These are phyloP conservation scores for Tauraco erythrolophus DNA, from an alignment of 2,113 vertebrate species.

Conservation along the genomic window DNA sequence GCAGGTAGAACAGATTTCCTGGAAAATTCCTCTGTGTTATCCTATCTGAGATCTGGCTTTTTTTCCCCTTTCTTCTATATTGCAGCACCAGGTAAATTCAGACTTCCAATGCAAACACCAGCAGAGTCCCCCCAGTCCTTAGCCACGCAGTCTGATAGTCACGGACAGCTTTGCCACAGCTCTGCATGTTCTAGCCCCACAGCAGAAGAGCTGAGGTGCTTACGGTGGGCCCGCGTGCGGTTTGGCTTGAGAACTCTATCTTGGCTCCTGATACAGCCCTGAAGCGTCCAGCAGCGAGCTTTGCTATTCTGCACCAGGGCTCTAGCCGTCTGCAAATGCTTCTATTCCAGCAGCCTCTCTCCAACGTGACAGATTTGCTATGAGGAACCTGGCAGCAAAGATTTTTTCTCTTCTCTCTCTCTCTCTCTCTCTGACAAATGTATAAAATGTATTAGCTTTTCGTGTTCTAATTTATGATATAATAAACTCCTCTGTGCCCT, in stretches of 20 bases:
- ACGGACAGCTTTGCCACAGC: background rate
- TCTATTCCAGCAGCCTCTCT: slow-evolving; percentile 44
- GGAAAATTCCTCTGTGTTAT: background rate
- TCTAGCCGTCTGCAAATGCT: slow-evolving; percentile 55
- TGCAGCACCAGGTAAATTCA: background rate
- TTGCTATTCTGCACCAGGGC: slow-evolving; percentile 38
- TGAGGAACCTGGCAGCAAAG: slow-evolving; percentile 40
- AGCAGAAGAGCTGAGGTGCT: background rate
- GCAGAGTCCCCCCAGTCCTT: background rate
- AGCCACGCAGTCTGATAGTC: background rate
- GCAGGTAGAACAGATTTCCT: background rate
- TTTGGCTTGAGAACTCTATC: slow-evolving; percentile 9
- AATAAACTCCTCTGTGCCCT: slow-evolving; percentile 44
- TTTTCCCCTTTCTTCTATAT: background rate
- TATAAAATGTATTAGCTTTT: slow-evolving; percentile 54
- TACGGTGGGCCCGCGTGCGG: background rate
- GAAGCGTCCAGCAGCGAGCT: background rate
- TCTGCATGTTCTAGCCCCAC: background rate
- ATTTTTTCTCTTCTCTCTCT: background rate
- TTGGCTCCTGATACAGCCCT: background rate
- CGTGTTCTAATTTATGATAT: slow-evolving; percentile 57
- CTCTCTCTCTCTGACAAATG: slow-evolving; percentile 48
- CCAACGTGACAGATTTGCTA: slow-evolving; percentile 46
- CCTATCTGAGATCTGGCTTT: background rate
- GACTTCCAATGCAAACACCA: rapidly evolving